These are phyloP conservation scores for Holothuria glaberrima DNA, from an alignment of 35 echinoderm and acorn worm species.

Conservation along the genomic window DNA sequence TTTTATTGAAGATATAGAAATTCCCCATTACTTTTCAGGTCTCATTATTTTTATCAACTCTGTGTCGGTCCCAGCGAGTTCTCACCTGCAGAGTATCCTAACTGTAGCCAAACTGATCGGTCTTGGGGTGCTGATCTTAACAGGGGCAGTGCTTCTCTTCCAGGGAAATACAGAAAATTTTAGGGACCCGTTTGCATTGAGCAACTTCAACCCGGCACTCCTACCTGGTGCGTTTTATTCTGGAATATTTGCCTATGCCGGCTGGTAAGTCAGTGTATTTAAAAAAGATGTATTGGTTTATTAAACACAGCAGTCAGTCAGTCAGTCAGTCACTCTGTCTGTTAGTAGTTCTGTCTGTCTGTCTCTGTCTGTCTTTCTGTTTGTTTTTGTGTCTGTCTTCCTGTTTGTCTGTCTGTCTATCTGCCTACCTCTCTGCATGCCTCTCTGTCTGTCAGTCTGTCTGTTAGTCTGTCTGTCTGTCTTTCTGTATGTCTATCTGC, in stretches of 20 bases:
- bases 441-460: too few relatives aligned
- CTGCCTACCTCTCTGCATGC: too few relatives aligned
- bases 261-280: slow-evolving; percentile 2
- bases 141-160: slow-evolving; percentile 20
- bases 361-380: neutral
- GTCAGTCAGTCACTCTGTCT: neutral
- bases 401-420: too few relatives aligned
- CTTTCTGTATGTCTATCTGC: too few relatives aligned
- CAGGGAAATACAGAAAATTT: slow-evolving; percentile 16
- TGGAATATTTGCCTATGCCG: slow-evolving; percentile 44
- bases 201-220: slow-evolving; percentile 20
- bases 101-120: slow-evolving; percentile 37
- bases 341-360: neutral
- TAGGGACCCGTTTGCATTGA: slow-evolving; percentile 13
- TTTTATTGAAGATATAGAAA: too few relatives aligned
- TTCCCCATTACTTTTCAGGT: slow-evolving; percentile 2
- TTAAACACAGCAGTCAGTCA: too few relatives aligned
- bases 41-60: slow-evolving; percentile 35
- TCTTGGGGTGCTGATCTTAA: slow-evolving; percentile 3
- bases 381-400: too few relatives aligned
- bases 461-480: too few relatives aligned
- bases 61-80: slow-evolving; percentile 27
- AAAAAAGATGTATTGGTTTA: too few relatives aligned
- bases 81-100: slow-evolving; percentile 5
- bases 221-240: slow-evolving; percentile 28